phyloP scores from a whole-genome alignment of 2,888 invertebrate genomes.

The Criorhina ranunculi region DNA sequence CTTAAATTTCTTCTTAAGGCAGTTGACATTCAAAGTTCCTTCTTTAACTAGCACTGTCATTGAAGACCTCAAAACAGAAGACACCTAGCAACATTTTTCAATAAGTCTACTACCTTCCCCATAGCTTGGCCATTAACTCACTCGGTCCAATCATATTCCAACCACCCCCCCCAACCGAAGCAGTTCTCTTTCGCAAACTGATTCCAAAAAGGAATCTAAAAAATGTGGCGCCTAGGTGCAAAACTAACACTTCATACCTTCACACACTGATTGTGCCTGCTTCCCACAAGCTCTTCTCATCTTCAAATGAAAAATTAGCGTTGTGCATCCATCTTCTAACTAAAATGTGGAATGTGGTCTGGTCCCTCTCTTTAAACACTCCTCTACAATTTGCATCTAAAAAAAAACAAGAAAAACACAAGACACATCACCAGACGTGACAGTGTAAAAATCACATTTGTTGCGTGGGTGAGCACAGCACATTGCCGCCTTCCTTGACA shows the following conservation, averaged over 20 bases:
- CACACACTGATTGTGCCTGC: constrained; percentile 39
- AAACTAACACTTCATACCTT: constrained; percentile 59
- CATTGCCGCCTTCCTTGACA: constrained; percentile 50
- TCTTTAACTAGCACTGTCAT: no score
- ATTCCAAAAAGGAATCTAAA: constrained; percentile 17
- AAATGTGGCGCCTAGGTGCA: constrained; percentile 72
- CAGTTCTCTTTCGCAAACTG: constrained; percentile 16
- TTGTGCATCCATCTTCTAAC: constrained; percentile 40
- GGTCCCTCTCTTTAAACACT: constrained; percentile 15
- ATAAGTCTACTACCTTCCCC: background rate
- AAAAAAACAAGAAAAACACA: background rate
- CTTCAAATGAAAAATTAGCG: constrained; percentile 39
- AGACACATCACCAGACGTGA: constrained; percentile 34
- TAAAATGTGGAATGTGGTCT: constrained; percentile 37
- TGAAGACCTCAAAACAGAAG: no score
- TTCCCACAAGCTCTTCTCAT: background rate
- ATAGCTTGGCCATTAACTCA: background rate
- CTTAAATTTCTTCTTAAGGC: no score
- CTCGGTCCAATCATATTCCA: background rate
- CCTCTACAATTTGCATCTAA: constrained; percentile 45
- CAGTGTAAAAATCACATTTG: constrained; percentile 65
- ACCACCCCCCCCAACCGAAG: background rate
- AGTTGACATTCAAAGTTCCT: no score
- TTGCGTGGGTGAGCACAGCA: constrained; percentile 49
- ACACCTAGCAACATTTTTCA: no score